A percentile compares a stretch with the other conserved stretches of the same genome.
Conservation (phyloP, 2,113 vertebrate species). For the Daubentonia madagascariensis region DNA sequence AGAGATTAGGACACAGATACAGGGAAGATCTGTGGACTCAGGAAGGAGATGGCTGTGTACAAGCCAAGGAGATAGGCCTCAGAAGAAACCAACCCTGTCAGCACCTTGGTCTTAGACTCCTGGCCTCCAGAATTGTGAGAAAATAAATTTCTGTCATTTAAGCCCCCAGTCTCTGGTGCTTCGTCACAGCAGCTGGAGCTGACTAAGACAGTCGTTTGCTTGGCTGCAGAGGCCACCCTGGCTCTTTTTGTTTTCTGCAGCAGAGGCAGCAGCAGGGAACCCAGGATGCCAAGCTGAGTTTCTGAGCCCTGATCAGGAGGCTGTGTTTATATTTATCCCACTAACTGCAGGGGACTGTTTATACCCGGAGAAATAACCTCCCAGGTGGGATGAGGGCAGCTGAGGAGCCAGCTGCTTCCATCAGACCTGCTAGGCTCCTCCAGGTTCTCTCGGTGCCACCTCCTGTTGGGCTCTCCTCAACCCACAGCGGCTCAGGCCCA, state of each 20-base stretch:
- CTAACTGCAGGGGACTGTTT: constrained; percentile 67
- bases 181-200: accelerated
- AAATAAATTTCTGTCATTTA: neutral
- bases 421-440: neutral
- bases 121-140: neutral
- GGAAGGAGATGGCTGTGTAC: neutral
- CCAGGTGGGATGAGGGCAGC: neutral
- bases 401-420: constrained; percentile 21
- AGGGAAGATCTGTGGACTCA: neutral
- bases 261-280: neutral
- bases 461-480: neutral
- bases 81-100: neutral
- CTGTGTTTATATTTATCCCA: constrained; percentile 69
- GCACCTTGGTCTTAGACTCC: neutral
- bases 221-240: neutral
- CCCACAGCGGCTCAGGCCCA: neutral
- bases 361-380: constrained; percentile 52
- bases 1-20: neutral
- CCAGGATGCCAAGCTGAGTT: neutral
- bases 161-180: neutral
- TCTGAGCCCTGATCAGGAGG: constrained; percentile 38
- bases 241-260: neutral
- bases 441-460: neutral
- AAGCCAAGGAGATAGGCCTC: neutral
- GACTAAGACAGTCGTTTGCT: too few relatives aligned